Evolutionary conservation across 2,113 vertebrate genomes (phyloP).

Genomic region (Pseudorasbora parva): DNA sequence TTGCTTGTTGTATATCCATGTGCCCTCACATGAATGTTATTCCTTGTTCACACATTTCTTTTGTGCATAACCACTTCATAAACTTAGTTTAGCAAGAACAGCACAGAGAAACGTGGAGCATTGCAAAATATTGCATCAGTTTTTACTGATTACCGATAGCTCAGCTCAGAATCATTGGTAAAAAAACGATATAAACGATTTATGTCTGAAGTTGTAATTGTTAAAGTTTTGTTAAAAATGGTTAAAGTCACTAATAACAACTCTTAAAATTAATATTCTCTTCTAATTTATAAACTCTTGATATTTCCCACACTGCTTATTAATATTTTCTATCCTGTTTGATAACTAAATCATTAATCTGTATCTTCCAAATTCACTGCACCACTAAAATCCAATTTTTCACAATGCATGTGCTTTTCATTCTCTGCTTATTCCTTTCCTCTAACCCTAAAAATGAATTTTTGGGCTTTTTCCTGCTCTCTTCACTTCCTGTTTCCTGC

Average conservation of each 20-base stretch:
- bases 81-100: background rate
- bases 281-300: no score
- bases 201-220: background rate
- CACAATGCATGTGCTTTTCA: conserved; percentile 20
- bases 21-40: no score
- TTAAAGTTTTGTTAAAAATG: no score
- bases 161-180: background rate
- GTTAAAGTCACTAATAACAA: no score
- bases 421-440: conserved; percentile 1
- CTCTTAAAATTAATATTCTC: no score
- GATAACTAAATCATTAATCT: background rate
- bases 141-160: background rate
- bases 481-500: conserved; percentile 82
- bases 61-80: background rate
- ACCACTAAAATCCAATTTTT: background rate
- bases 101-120: background rate
- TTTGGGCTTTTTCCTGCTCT: conserved; percentile 65
- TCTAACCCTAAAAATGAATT: conserved; percentile 44
- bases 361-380: conserved; percentile 2
- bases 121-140: background rate
- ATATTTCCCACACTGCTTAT: conserved; percentile 15
- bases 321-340: background rate
- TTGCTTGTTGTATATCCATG: no score
- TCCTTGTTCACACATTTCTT: no score
- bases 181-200: background rate